Evolutionary conservation across 2,888 invertebrate species (phyloP).

Genomic region (Apoda limacodes): DNA sequence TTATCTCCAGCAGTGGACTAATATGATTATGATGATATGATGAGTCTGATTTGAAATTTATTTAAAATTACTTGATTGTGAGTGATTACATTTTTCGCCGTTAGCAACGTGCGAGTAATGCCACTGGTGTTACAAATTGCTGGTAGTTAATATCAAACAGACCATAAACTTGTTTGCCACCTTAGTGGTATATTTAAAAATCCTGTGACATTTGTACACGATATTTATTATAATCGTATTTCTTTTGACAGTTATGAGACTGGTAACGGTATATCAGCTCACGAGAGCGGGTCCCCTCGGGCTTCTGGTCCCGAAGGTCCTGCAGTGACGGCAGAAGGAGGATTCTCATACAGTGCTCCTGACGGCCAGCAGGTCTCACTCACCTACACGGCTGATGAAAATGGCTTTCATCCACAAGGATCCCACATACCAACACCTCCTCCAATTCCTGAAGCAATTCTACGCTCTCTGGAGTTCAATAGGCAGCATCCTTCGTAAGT

Average conservation of each 20-base stretch:
- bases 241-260: slow-evolving; percentile 61
- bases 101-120: too few species aligned
- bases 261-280: slow-evolving; percentile 71
- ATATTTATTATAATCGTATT: not conserved
- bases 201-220: not conserved
- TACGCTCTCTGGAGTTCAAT: slow-evolving; percentile 53
- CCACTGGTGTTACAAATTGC: too few species aligned
- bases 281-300: slow-evolving; percentile 66
- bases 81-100: too few species aligned
- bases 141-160: too few species aligned
- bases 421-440: slow-evolving; percentile 70
- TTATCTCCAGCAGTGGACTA: too few species aligned
- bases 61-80: too few species aligned
- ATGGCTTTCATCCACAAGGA: slow-evolving; percentile 73
- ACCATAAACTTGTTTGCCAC: too few species aligned
- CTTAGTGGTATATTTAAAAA: too few species aligned
- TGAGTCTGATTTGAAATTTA: too few species aligned
- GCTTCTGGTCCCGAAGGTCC: slow-evolving; percentile 56
- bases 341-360: slow-evolving; percentile 73
- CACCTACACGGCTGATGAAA: slow-evolving; percentile 76
- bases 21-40: too few species aligned
- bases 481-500: slow-evolving; percentile 41
- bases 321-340: slow-evolving; percentile 70
- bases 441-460: slow-evolving; percentile 67
- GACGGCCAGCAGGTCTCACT: slow-evolving; percentile 72